Percentiles rank a stretch among this genome's conserved stretches.
phyloP scores from a whole-genome alignment of 64 coral and sea anemone species.

The Stichodactyla mertensii region DNA sequence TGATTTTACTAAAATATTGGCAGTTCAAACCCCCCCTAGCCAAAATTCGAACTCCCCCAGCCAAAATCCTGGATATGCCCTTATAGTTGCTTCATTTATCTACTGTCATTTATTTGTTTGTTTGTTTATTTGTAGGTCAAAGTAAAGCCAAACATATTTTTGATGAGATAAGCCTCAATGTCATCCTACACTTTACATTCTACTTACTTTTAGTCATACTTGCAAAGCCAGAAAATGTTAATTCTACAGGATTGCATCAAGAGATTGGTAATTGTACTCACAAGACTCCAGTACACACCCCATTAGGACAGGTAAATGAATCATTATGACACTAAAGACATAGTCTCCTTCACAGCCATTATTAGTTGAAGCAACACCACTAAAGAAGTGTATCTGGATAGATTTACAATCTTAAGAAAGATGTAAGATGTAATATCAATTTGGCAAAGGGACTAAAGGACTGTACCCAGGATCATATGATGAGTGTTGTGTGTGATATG shows the following conservation, averaged over 20 bases:
- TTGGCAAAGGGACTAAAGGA: too few relatives aligned
- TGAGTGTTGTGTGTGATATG: too few relatives aligned
- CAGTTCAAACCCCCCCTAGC: too few relatives aligned
- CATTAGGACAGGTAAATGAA: conserved; percentile 17
- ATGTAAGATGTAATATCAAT: too few relatives aligned
- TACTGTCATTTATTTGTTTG: background rate
- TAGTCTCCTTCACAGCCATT: too few relatives aligned
- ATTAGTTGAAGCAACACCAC: too few relatives aligned
- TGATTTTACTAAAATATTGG: too few relatives aligned
- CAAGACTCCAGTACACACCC: conserved; percentile 4
- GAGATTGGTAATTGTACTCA: conserved; percentile 20
- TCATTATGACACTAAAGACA: background rate
- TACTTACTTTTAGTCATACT: conserved; percentile 1
- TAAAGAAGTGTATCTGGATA: too few relatives aligned
- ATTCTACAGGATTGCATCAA: background rate
- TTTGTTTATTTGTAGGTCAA: background rate
- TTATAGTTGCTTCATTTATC: background rate
- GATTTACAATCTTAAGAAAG: too few relatives aligned
- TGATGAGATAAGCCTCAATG: conserved; percentile 23
- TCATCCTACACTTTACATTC: background rate
- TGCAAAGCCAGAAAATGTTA: conserved; percentile 2
- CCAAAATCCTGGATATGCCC: too few relatives aligned
- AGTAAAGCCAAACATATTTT: background rate
- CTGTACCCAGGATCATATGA: too few relatives aligned
- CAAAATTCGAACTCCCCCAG: too few relatives aligned